Evolutionary conservation across 1,140 invertebrate genomes (phyloP).

Genomic region (Euschistus heros): DNA sequence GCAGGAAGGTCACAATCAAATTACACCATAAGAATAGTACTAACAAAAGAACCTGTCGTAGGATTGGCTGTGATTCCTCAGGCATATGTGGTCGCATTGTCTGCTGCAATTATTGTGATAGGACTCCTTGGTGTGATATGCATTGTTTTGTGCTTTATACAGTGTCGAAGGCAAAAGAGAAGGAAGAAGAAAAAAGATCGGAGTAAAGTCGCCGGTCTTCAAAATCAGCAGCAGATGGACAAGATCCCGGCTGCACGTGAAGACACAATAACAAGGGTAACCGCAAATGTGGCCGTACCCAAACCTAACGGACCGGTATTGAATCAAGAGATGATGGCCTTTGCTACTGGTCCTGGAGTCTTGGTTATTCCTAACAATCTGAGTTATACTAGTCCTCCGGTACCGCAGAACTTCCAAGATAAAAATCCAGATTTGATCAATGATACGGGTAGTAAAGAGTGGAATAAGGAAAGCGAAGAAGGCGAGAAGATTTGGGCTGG

Average conservation of each 20-base stretch:
- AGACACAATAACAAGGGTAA: conserved; percentile 26
- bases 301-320: conserved; percentile 31
- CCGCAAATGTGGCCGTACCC: conserved; percentile 12
- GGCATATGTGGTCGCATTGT: conserved; percentile 54
- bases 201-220: conserved; percentile 35
- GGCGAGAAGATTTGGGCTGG: conserved; percentile 27
- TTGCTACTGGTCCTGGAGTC: conserved; percentile 29
- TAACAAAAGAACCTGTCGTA: conserved; percentile 56
- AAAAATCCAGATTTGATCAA: conserved; percentile 66
- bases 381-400: conserved; percentile 29
- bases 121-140: conserved; percentile 28
- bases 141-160: conserved; percentile 25
- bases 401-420: conserved; percentile 42
- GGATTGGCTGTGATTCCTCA: conserved; percentile 51
- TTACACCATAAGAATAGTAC: conserved; percentile 60
- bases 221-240: conserved; percentile 32
- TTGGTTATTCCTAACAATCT: conserved; percentile 33
- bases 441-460: conserved; percentile 55
- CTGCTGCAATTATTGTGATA: conserved; percentile 37
- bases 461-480: conserved; percentile 35
- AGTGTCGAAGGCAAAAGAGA: conserved; percentile 35
- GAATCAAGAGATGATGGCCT: conserved; percentile 34
- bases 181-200: conserved; percentile 32
- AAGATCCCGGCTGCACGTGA: conserved; percentile 29
- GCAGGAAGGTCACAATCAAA: conserved; percentile 64